A percentile compares a stretch with the other conserved stretches of the same genome.
These are phyloP conservation scores for Agrilus planipennis DNA, from an alignment of 1,140 invertebrate genomes.

Conservation along the genomic window DNA sequence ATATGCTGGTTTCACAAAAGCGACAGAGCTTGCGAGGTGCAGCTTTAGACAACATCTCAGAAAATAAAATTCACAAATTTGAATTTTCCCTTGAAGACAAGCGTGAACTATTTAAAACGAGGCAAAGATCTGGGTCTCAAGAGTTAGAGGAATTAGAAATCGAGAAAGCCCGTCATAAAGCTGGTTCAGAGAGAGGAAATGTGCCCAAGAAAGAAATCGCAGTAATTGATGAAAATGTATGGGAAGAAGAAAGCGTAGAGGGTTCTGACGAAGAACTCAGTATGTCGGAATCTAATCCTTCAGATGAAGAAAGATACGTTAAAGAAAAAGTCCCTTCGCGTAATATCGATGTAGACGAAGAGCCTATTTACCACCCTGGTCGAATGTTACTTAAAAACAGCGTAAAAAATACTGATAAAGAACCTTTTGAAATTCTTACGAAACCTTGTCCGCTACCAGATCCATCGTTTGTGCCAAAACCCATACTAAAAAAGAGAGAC, in stretches of 20 bases:
- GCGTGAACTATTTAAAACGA: slow-evolving; percentile 14
- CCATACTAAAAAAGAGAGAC: slow-evolving; percentile 52
- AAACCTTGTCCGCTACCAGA: slow-evolving; percentile 44
- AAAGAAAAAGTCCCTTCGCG: slow-evolving; percentile 24
- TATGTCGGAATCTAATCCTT: slow-evolving; percentile 24
- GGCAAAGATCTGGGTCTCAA: slow-evolving; percentile 24
- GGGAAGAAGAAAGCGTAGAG: slow-evolving; percentile 20
- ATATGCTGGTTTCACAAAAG: slow-evolving; percentile 24
- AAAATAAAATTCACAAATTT: background rate
- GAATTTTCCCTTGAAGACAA: slow-evolving; percentile 9
- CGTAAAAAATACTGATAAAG: slow-evolving; percentile 30
- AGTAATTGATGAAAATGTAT: slow-evolving; percentile 26
- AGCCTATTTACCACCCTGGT: slow-evolving; percentile 58
- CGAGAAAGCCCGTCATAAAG: slow-evolving; percentile 19
- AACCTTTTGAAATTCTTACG: slow-evolving; percentile 41
- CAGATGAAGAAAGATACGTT: slow-evolving; percentile 16
- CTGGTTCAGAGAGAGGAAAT: slow-evolving; percentile 15
- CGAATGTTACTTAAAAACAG: slow-evolving; percentile 13
- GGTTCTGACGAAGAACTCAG: slow-evolving; percentile 20
- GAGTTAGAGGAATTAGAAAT: slow-evolving; percentile 28
- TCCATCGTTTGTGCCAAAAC: slow-evolving; percentile 57
- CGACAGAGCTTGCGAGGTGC: slow-evolving; percentile 26
- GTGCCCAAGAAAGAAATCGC: slow-evolving; percentile 18
- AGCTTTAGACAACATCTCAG: slow-evolving; percentile 5
- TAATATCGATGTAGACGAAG: slow-evolving; percentile 43